Evolutionary conservation across 2,113 vertebrate genomes (phyloP).

Genomic region (Rhinoptilus africanus): DNA sequence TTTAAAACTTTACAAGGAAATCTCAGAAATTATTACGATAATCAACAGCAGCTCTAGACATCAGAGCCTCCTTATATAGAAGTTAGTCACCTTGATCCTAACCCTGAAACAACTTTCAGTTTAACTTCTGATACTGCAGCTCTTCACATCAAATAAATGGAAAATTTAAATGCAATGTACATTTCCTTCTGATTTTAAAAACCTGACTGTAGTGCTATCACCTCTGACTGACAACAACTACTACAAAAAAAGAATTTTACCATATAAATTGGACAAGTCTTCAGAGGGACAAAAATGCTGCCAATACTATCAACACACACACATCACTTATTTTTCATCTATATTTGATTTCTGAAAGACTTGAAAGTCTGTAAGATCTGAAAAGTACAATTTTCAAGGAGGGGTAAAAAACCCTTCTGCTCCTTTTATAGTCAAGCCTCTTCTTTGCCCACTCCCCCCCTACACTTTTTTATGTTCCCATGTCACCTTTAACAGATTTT

Average conservation of each 20-base stretch:
- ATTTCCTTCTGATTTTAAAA: background rate
- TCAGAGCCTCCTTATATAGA: background rate
- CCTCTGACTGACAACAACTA: background rate
- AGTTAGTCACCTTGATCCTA: background rate
- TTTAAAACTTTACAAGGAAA: background rate
- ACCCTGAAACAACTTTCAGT: background rate
- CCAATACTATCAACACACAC: background rate
- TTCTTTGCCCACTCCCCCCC: background rate
- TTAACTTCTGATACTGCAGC: background rate
- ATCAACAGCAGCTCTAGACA: background rate
- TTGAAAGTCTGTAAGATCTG: background rate
- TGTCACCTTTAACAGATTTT: constrained; percentile 54
- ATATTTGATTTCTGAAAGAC: background rate
- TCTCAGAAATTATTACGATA: background rate
- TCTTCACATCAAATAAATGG: background rate
- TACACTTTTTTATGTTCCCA: background rate
- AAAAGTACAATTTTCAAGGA: background rate
- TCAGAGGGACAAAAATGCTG: background rate
- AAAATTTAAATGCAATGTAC: background rate
- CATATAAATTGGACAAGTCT: background rate
- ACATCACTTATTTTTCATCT: background rate
- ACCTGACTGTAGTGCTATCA: background rate
- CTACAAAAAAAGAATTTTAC: background rate
- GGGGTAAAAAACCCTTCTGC: background rate
- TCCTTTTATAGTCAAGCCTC: background rate